Percentiles rank a stretch among this genome's conserved stretches.
Conservation (phyloP, 35 echinoderm and acorn worm species). For the Acanthaster planci region DNA sequence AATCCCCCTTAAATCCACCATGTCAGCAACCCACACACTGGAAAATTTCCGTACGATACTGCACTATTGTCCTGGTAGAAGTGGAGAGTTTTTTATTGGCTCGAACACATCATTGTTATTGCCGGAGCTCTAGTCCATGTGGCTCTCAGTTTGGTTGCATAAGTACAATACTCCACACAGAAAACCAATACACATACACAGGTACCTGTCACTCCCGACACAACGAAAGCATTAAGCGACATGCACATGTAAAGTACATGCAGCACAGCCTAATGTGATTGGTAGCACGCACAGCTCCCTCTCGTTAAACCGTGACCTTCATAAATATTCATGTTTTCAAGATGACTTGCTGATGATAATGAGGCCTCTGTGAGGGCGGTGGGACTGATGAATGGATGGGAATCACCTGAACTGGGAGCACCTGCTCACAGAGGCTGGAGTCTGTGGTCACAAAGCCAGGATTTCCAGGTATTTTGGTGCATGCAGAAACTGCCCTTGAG, state of each 20-base stretch:
- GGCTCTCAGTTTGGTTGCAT: no score
- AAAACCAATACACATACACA: not conserved
- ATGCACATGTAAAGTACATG: no score
- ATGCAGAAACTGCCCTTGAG: no score
- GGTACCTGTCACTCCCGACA: not conserved
- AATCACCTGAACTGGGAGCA: not conserved
- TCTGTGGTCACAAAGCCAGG: not conserved
- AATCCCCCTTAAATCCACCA: no score
- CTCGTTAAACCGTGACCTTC: constrained; percentile 1
- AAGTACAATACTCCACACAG: not conserved
- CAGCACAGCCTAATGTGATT: not conserved
- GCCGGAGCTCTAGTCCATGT: no score
- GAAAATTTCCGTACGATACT: no score
- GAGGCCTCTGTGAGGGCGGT: not conserved
- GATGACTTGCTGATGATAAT: constrained; percentile 18
- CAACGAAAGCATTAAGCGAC: not conserved
- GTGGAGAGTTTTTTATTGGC: no score
- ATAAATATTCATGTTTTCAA: constrained; percentile 5
- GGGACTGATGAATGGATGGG: not conserved
- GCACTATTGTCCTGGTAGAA: no score
- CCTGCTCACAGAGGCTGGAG: not conserved
- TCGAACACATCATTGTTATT: no score
- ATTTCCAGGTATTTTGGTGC: not conserved
- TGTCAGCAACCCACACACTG: no score
- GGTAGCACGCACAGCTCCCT: not conserved